phyloP scores from a whole-genome alignment of 2,113 vertebrate species.

The Crotalus horridus region DNA sequence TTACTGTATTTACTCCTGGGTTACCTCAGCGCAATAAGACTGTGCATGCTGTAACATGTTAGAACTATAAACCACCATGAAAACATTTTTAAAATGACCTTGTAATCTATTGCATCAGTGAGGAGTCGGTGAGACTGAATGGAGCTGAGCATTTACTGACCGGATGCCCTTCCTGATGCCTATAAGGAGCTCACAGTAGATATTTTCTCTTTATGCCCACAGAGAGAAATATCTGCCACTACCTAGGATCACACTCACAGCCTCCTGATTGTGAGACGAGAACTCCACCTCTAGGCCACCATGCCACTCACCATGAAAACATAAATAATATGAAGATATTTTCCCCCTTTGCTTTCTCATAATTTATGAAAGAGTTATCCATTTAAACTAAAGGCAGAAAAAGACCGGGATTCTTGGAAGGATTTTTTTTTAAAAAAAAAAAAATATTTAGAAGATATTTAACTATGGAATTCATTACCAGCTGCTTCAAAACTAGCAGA shows the following conservation, averaged over 20 bases:
- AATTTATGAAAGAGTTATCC: neutral
- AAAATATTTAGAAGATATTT: too few relatives aligned
- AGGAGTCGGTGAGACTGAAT: neutral
- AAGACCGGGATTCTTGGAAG: too few relatives aligned
- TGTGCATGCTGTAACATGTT: too few relatives aligned
- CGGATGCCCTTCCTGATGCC: neutral
- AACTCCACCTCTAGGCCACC: neutral
- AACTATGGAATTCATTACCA: too few relatives aligned
- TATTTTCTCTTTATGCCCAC: neutral
- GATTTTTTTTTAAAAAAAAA: too few relatives aligned
- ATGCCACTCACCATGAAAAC: neutral
- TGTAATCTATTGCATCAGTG: neutral
- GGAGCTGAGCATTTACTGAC: neutral
- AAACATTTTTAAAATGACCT: neutral
- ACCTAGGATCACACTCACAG: neutral
- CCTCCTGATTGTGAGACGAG: neutral
- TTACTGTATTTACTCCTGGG: too few relatives aligned
- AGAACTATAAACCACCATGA: neutral
- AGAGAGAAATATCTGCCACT: neutral
- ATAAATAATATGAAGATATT: neutral
- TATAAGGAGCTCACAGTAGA: neutral
- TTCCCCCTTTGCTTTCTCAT: neutral
- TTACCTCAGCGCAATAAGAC: too few relatives aligned
- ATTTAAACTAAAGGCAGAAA: too few relatives aligned
- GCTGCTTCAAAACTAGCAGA: too few relatives aligned